These are phyloP conservation scores for Timandra comae DNA, from an alignment of 2,888 invertebrate genomes.

Conservation along the genomic window DNA sequence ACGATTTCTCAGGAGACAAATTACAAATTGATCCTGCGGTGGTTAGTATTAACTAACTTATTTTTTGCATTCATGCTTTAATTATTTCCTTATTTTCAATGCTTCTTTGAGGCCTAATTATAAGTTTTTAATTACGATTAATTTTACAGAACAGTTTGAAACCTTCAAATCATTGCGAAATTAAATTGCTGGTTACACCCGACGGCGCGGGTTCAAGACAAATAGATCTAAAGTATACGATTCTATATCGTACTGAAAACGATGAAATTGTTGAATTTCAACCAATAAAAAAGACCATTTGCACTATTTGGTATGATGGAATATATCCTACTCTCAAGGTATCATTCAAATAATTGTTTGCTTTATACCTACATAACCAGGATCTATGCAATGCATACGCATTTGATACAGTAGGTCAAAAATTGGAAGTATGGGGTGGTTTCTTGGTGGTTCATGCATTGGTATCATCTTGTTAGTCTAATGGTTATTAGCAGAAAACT, in stretches of 20 bases:
- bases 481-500: no score
- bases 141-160: slow-evolving; percentile 53
- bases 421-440: background rate
- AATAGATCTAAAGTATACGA: slow-evolving; percentile 50
- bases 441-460: no score
- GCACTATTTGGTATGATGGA: slow-evolving; percentile 64
- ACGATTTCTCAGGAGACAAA: slow-evolving; percentile 48
- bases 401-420: no score
- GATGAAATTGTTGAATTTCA: slow-evolving; percentile 59
- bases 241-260: slow-evolving; percentile 53
- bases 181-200: slow-evolving; percentile 49
- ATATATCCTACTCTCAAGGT: slow-evolving; percentile 67
- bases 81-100: no score
- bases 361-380: background rate
- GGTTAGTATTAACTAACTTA: no score
- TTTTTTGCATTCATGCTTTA: no score
- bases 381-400: no score
- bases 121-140: no score
- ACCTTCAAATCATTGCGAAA: slow-evolving; percentile 50
- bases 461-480: no score
- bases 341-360: slow-evolving; percentile 4
- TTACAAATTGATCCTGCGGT: slow-evolving; percentile 51
- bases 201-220: slow-evolving; percentile 57
- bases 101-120: no score
- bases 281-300: slow-evolving; percentile 51